Conservation (phyloP, 1,140 invertebrate genomes). For the Dinothrombium tinctorium region DNA sequence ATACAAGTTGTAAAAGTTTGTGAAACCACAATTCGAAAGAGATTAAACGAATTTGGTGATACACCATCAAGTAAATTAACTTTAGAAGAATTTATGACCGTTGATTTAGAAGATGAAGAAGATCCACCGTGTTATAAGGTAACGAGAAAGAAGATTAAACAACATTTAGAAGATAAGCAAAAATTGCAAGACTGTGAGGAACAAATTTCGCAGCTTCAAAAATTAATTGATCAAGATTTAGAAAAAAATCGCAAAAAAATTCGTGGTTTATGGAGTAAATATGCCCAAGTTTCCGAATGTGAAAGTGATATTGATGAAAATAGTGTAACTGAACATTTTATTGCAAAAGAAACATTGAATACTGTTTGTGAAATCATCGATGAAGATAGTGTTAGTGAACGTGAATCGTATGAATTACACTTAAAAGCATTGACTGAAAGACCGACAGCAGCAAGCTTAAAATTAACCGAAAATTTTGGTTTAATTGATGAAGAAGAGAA, state of each 20-base stretch:
- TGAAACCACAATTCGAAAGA: slow-evolving; percentile 70
- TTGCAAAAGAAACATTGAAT: no score
- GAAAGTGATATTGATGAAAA: background rate
- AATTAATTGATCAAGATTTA: slow-evolving; percentile 33
- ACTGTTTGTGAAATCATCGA: no score
- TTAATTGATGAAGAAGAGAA: background rate
- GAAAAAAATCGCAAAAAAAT: slow-evolving; percentile 34
- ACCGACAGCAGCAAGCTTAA: slow-evolving; percentile 22
- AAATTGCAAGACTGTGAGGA: slow-evolving; percentile 22
- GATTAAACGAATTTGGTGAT: slow-evolving; percentile 79
- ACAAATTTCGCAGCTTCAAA: slow-evolving; percentile 23
- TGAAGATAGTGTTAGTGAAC: no score
- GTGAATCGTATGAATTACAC: slow-evolving; percentile 2
- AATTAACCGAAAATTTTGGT: slow-evolving; percentile 16
- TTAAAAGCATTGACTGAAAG: slow-evolving; percentile 4
- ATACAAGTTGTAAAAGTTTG: slow-evolving; percentile 89
- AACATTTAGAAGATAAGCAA: slow-evolving; percentile 36
- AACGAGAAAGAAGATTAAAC: slow-evolving; percentile 54
- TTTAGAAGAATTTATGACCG: slow-evolving; percentile 85
- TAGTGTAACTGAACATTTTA: background rate
- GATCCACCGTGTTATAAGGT: slow-evolving; percentile 85
- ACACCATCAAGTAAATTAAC: slow-evolving; percentile 74
- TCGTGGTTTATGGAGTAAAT: no score
- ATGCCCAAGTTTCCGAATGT: slow-evolving; percentile 16
- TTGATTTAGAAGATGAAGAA: slow-evolving; percentile 86